These are phyloP conservation scores for Gavia stellata DNA, from an alignment of 2,113 vertebrate genomes.

Conservation along the genomic window DNA sequence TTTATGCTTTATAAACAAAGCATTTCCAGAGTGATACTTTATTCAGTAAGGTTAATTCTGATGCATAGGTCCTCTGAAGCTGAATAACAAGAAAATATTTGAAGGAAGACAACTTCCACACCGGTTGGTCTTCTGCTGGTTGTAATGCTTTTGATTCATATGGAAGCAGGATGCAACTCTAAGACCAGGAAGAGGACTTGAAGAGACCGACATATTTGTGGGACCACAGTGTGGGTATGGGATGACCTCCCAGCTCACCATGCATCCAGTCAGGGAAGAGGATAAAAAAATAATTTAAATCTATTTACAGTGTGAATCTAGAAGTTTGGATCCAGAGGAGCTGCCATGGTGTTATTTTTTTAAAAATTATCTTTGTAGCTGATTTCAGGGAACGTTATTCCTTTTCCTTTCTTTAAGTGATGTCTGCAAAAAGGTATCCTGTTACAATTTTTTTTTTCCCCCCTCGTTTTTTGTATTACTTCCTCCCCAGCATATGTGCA, in stretches of 20 bases:
- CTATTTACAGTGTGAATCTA: neutral
- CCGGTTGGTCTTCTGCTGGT: neutral
- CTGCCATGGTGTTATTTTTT: neutral
- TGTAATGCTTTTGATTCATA: neutral
- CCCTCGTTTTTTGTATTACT: neutral
- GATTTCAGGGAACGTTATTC: neutral
- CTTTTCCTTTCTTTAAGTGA: neutral
- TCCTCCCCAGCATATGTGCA: neutral
- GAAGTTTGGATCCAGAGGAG: neutral
- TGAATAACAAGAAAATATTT: neutral
- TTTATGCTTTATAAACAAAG: neutral
- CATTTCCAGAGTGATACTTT: neutral
- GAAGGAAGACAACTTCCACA: neutral
- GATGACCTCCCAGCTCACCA: neutral
- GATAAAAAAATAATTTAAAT: neutral
- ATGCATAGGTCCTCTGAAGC: neutral
- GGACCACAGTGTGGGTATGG: fast-evolving
- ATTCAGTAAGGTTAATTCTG: neutral
- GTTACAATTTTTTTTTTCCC: neutral
- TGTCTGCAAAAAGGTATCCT: neutral
- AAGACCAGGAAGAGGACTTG: neutral
- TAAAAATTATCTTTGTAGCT: neutral
- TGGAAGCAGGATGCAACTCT: neutral
- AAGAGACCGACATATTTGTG: neutral
- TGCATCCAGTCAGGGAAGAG: neutral